Conservation (phyloP, 2,888 invertebrate genomes). For the Euspilapteryx auroguttella region DNA sequence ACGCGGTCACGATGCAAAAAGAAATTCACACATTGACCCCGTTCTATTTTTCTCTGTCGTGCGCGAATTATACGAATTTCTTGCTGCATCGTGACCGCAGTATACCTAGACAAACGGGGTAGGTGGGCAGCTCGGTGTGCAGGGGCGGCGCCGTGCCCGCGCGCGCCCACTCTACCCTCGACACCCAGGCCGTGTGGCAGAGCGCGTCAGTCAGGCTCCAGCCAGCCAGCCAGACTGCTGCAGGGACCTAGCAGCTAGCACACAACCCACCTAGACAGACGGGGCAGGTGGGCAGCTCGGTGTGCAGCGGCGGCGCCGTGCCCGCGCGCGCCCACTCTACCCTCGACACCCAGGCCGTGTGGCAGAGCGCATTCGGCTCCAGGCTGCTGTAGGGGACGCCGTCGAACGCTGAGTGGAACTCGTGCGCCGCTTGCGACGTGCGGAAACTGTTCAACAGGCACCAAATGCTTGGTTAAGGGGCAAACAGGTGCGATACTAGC, state of each 20-base stretch:
- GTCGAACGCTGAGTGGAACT: slow-evolving; percentile 92
- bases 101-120: slow-evolving; percentile 89
- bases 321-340: slow-evolving; percentile 86
- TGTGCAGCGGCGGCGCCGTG: slow-evolving; percentile 71
- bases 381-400: slow-evolving; percentile 91
- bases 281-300: slow-evolving; percentile 96
- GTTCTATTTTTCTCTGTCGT: no score
- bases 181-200: slow-evolving; percentile 95
- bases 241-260: no score
- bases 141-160: slow-evolving; percentile 71
- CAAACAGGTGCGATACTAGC: no score
- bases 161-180: slow-evolving; percentile 83
- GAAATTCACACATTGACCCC: no score
- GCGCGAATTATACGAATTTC: no score
- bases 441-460: slow-evolving; percentile 63
- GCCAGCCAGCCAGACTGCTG: no score
- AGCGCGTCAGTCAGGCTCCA: no score
- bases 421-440: slow-evolving; percentile 77
- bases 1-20: no score
- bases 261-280: slow-evolving; percentile 85
- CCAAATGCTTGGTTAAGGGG: no score
- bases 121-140: slow-evolving; percentile 94
- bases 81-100: no score
- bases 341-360: slow-evolving; percentile 92
- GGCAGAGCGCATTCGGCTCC: slow-evolving; percentile 89